These are phyloP conservation scores for Dromaius novaehollandiae DNA, from an alignment of 2,113 vertebrate species.

Conservation along the genomic window DNA sequence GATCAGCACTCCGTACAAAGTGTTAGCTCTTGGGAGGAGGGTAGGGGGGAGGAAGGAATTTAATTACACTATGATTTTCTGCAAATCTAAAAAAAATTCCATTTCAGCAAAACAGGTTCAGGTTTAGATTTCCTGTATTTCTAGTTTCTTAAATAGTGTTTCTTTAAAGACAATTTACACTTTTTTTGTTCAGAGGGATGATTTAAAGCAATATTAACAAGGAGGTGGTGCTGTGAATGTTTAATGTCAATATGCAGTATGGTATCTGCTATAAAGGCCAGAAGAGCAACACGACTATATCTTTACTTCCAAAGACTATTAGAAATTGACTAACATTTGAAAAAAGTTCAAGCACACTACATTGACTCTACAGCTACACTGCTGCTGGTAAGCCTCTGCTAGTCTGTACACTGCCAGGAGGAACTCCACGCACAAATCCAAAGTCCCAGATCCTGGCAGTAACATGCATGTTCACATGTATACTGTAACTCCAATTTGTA, in stretches of 20 bases:
- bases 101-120: slow-evolving; percentile 51
- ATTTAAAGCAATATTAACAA: slow-evolving; percentile 69
- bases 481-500: rapidly evolving
- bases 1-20: slow-evolving; percentile 69
- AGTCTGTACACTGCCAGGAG: rapidly evolving
- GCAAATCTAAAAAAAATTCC: slow-evolving; percentile 49
- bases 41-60: slow-evolving; percentile 13
- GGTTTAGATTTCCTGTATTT: slow-evolving; percentile 10
- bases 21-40: slow-evolving; percentile 39
- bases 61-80: slow-evolving; percentile 36
- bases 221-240: slow-evolving; percentile 50
- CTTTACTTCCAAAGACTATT: slow-evolving; percentile 30
- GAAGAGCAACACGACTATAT: slow-evolving; percentile 60
- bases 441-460: rapidly evolving
- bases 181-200: slow-evolving; percentile 57
- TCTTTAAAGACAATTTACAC: slow-evolving; percentile 56
- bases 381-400: background rate
- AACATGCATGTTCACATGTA: rapidly evolving
- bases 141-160: slow-evolving; percentile 44
- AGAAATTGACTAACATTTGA: slow-evolving; percentile 17
- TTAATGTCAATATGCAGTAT: slow-evolving; percentile 64
- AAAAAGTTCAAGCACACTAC: background rate
- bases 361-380: background rate
- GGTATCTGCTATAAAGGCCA: slow-evolving; percentile 56
- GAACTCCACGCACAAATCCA: background rate